These are phyloP conservation scores for Ophion ellenae DNA, from an alignment of 2,888 invertebrate species.

Conservation along the genomic window DNA sequence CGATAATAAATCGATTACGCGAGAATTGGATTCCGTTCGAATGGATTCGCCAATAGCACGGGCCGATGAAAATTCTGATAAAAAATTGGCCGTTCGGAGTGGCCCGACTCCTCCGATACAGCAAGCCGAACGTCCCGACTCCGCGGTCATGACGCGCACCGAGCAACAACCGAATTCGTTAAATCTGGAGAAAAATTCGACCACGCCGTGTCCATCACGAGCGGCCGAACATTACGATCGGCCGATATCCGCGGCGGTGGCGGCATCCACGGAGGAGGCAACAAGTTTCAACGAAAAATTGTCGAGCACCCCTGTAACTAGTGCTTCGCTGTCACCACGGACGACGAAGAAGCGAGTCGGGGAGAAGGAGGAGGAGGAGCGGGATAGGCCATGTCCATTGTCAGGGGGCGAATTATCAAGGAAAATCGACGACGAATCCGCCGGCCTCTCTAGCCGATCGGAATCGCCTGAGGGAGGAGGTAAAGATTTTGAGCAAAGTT, in stretches of 20 bases:
- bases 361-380: neutral
- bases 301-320: neutral
- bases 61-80: neutral
- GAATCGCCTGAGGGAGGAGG: slow-evolving; percentile 52
- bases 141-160: neutral
- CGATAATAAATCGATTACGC: slow-evolving; percentile 11
- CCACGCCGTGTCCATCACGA: slow-evolving; percentile 47
- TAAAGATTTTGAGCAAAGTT: slow-evolving; percentile 3
- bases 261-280: neutral
- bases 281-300: neutral
- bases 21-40: slow-evolving; percentile 2
- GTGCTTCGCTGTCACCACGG: slow-evolving; percentile 19
- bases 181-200: slow-evolving; percentile 41
- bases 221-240: slow-evolving; percentile 21
- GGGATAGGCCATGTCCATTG: neutral
- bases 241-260: slow-evolving; percentile 16
- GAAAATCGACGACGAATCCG: slow-evolving; percentile 23
- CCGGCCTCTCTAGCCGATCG: slow-evolving; percentile 41
- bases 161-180: slow-evolving; percentile 9
- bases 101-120: neutral
- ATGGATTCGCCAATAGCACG: slow-evolving; percentile 38
- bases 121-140: neutral
- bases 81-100: neutral
- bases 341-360: neutral
- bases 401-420: neutral